Conservation (phyloP, 2,797 vertebrate species). For the Oceanodroma leucorhoa region DNA sequence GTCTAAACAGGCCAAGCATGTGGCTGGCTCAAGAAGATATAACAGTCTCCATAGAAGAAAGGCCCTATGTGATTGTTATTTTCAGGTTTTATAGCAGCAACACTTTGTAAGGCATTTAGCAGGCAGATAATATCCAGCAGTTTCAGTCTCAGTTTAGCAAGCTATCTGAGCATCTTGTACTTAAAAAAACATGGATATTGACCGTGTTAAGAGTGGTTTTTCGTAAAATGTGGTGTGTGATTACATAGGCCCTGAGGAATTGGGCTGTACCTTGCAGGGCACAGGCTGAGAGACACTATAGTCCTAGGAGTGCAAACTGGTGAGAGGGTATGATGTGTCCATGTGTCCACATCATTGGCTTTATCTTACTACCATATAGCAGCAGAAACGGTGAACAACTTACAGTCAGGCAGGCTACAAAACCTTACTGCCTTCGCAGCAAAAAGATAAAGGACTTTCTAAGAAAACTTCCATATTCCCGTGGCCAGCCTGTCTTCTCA, state of each 20-base stretch:
- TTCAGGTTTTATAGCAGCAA: neutral
- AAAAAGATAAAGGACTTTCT: neutral
- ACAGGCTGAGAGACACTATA: neutral
- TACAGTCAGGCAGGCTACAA: neutral
- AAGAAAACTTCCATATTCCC: fast-evolving
- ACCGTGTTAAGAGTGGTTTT: neutral
- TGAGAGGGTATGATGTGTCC: neutral
- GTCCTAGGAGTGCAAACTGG: neutral
- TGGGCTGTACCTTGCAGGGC: neutral
- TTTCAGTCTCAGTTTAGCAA: neutral
- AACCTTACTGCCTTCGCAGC: neutral
- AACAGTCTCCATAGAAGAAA: neutral
- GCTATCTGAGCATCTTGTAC: neutral
- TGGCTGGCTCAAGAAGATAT: neutral
- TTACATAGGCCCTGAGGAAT: neutral
- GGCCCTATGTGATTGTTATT: neutral
- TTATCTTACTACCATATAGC: neutral
- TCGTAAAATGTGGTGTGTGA: neutral
- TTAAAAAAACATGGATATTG: neutral
- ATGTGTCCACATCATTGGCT: neutral
- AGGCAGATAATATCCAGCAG: neutral
- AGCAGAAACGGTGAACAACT: neutral
- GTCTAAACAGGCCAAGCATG: neutral
- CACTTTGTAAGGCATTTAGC: neutral
- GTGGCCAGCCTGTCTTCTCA: neutral